Base-by-base conservation (phyloP, 2,888 invertebrate species). In the Sabatieria punctata region DNA sequence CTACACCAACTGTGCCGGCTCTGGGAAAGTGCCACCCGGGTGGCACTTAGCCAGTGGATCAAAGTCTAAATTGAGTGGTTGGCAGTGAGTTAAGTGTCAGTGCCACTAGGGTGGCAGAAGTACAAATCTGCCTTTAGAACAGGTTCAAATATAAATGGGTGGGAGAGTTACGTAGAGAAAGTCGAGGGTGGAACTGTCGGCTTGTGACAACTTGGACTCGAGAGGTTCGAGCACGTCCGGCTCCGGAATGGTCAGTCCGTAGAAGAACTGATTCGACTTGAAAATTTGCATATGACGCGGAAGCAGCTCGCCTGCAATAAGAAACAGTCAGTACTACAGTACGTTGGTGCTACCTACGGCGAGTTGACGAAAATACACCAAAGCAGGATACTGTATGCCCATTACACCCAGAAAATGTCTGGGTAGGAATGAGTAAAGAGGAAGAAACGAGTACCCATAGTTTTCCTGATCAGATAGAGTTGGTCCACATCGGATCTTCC, bases 401-500 rank as follows among this genome's bases (percentile, higher is more conserved):
- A n/a, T 33, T 33, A 33, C 33, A 11, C 33, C 33, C 33, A 33
- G 13, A n/a, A n/a, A n/a, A n/a, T n/a, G n/a, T n/a, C n/a, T 13
- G n/a, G 33, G n/a, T n/a, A 33, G 33, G 33, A 11, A 33, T 11
- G 33, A n/a, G 13, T 33, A 13, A 33, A 11, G 11, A 33, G 33
- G 11, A n/a, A 33, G 11, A 35, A 2, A 4, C 24, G 21, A 11
- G 24, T 52, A 68, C 75, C 95, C 50, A 95, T 74, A 1, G 91
- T 91, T 68, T 82, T 82, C 61, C 88, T 75, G 63, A 97, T 97
- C 58, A 93, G 76, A 71, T 88, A 95, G 46, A 97, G 71, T 69
- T 97, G 95, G 71, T 97, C 97, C 23, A 97, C 83, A 68, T 97
- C 97, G 27, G 93, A 93, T 68, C 91, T 85, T 35, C 97, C 97